Percentiles rank a stretch among this genome's conserved stretches.
Conservation (phyloP, 2,888 invertebrate species). For the Boloria euphrosyne region DNA sequence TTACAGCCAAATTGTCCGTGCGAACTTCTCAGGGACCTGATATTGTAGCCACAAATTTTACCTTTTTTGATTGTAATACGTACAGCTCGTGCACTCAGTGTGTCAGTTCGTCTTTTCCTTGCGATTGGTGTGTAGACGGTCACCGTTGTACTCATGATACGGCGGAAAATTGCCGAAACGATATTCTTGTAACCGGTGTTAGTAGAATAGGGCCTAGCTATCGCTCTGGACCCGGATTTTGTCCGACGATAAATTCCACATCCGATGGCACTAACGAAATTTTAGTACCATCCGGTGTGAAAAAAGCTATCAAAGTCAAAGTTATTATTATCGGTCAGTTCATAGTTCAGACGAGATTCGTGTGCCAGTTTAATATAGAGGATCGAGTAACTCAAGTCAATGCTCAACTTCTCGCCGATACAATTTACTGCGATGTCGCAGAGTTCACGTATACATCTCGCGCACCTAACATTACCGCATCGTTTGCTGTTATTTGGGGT, state of each 20-base stretch:
- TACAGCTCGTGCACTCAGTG: slow-evolving; percentile 98
- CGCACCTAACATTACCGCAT: slow-evolving; percentile 95
- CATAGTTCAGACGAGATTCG: slow-evolving; percentile 96
- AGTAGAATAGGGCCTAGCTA: slow-evolving; percentile 96
- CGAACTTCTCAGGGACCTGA: slow-evolving; percentile 95
- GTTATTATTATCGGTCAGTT: slow-evolving; percentile 98
- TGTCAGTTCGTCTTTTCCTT: slow-evolving; percentile 97
- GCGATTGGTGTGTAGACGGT: slow-evolving; percentile 99
- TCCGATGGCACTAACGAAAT: slow-evolving; percentile 94
- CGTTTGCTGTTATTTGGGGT: slow-evolving; percentile 98
- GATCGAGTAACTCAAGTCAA: slow-evolving; percentile 95
- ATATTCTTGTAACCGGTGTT: slow-evolving; percentile 95
- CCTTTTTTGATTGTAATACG: slow-evolving; percentile 98
- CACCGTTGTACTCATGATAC: slow-evolving; percentile 98
- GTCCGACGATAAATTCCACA: slow-evolving; percentile 96
- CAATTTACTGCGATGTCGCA: slow-evolving; percentile 96
- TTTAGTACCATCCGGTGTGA: slow-evolving; percentile 95
- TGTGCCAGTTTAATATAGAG: slow-evolving; percentile 97
- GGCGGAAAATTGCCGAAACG: slow-evolving; percentile 96
- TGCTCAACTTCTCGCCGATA: slow-evolving; percentile 94
- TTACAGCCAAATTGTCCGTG: slow-evolving; percentile 96
- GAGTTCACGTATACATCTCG: slow-evolving; percentile 95
- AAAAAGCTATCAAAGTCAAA: slow-evolving; percentile 94
- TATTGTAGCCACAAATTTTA: slow-evolving; percentile 98
- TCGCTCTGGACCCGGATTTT: slow-evolving; percentile 96